These are phyloP conservation scores for Athripsodes cinereus DNA, from an alignment of 2,888 invertebrate species.

Conservation along the genomic window DNA sequence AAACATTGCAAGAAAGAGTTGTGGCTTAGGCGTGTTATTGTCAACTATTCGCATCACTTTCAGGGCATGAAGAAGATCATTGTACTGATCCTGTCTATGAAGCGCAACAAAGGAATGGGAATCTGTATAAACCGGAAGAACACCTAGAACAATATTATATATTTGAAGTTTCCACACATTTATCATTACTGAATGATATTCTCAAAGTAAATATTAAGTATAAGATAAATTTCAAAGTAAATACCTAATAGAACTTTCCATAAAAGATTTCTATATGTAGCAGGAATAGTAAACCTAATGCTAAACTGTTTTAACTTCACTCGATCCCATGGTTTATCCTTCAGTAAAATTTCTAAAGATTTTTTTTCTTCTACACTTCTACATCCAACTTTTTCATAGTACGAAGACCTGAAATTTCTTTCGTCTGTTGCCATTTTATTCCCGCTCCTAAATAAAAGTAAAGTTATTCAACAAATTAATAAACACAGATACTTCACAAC, in stretches of 20 bases:
- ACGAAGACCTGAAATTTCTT: constrained; percentile 74
- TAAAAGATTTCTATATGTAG: constrained; percentile 69
- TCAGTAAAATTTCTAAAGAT: constrained; percentile 80
- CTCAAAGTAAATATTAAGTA: no score
- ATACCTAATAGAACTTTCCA: constrained; percentile 85
- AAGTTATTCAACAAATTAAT: no score
- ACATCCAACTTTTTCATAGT: constrained; percentile 85
- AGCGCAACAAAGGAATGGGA: constrained; percentile 69
- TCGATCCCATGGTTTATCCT: constrained; percentile 75
- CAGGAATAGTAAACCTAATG: constrained; percentile 76
- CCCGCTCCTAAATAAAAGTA: no score
- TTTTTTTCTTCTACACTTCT: constrained; percentile 87
- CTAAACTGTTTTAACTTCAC: constrained; percentile 80
- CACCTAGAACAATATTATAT: constrained; percentile 56
- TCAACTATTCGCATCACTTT: constrained; percentile 61
- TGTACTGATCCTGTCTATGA: constrained; percentile 69
- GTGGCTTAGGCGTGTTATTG: constrained; percentile 56
- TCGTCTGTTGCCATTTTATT: constrained; percentile 56
- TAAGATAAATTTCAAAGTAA: no score
- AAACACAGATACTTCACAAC: no score
- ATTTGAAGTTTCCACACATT: no score
- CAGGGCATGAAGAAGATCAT: constrained; percentile 65
- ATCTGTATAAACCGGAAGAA: constrained; percentile 70
- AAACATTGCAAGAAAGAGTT: constrained; percentile 76
- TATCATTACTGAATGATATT: no score